Conservation (phyloP, 2,113 vertebrate genomes). For the Oncorhynchus keta region DNA sequence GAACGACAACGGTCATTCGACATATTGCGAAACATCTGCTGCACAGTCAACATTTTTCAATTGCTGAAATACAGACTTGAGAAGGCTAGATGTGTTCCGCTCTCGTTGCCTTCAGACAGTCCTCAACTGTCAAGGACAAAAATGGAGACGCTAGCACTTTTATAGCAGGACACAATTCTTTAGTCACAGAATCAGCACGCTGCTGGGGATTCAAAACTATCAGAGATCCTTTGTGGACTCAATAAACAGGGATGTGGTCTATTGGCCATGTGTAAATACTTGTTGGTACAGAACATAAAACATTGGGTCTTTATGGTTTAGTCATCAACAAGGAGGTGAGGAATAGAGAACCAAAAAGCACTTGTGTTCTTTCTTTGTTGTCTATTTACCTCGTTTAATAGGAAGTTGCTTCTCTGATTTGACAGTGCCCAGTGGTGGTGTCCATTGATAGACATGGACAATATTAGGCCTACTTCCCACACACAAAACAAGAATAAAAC, state of each 20-base stretch:
- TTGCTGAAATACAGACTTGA: too few species aligned
- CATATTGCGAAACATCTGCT: too few species aligned
- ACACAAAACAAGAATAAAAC: too few species aligned
- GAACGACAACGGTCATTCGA: background rate
- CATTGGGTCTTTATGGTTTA: background rate
- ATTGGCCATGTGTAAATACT: background rate
- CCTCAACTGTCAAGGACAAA: slow-evolving; percentile 45
- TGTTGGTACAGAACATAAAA: background rate
- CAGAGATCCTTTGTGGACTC: background rate
- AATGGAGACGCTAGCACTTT: slow-evolving; percentile 8
- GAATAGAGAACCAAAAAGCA: too few species aligned
- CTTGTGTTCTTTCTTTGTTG: too few species aligned
- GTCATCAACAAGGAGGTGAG: background rate
- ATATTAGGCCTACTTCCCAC: too few species aligned
- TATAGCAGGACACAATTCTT: slow-evolving; percentile 3
- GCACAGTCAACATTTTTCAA: too few species aligned
- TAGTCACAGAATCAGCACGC: slow-evolving; percentile 30
- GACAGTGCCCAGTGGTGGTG: too few species aligned
- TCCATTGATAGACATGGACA: too few species aligned
- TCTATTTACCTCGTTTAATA: too few species aligned
- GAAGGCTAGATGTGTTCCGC: background rate
- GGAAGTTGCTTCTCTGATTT: too few species aligned
- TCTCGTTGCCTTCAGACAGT: background rate
- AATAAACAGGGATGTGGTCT: background rate
- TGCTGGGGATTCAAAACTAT: slow-evolving; percentile 1